Conservation (phyloP, 2,113 vertebrate species). For the Lamprologus lemairii region DNA sequence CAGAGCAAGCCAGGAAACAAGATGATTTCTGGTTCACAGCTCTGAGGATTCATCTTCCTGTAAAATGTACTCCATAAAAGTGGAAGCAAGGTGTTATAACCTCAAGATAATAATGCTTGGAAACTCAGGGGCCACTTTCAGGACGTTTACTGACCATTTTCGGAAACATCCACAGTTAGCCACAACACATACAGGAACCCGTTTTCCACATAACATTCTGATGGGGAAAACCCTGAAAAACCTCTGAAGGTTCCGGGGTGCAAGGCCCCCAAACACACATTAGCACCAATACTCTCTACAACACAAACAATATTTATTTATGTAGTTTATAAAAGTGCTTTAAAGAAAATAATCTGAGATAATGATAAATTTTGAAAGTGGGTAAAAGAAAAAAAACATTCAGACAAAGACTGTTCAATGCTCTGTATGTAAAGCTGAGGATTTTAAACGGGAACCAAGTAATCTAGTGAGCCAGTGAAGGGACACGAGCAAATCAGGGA, state of each 20-base stretch:
- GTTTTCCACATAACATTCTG: not conserved
- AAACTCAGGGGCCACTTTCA: not conserved
- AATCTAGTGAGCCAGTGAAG: not conserved
- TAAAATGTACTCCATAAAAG: not conserved
- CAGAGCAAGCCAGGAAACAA: not conserved
- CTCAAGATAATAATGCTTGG: rapidly evolving
- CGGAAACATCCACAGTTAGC: not conserved
- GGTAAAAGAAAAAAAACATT: not conserved
- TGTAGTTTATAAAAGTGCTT: not conserved
- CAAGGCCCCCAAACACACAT: not conserved
- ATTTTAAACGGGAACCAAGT: not conserved
- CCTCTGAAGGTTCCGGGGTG: rapidly evolving
- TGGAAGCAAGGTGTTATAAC: not conserved
- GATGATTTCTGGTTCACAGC: not conserved
- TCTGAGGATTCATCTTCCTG: not conserved
- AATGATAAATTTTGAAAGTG: not conserved
- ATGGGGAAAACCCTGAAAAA: not conserved
- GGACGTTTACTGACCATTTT: not conserved
- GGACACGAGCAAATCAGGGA: not conserved
- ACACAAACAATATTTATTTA: not conserved
- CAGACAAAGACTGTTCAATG: not conserved
- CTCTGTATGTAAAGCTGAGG: not conserved
- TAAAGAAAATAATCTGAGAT: not conserved
- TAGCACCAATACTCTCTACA: not conserved
- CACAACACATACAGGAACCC: not conserved